Percentiles rank a stretch among this genome's conserved stretches.
Evolutionary conservation across 2,888 invertebrate genomes (phyloP).

Genomic region (Gymnoscelis rufifasciata): DNA sequence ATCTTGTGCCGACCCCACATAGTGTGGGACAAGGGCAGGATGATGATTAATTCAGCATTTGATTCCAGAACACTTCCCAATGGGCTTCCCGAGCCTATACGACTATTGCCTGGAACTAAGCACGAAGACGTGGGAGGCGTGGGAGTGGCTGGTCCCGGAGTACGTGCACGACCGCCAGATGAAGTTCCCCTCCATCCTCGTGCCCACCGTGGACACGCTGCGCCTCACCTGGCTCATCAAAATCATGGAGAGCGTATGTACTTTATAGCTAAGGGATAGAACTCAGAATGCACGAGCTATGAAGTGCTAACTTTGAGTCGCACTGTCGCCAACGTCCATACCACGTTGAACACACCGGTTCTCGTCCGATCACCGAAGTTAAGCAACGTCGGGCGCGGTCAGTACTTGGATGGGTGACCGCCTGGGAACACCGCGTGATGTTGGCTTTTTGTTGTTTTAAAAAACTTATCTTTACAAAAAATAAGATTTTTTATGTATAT

Average conservation of each 20-base stretch:
- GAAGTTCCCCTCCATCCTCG: conserved; percentile 90
- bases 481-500: too few relatives aligned
- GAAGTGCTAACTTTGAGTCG: not conserved
- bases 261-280: not conserved
- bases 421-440: conserved; percentile 53
- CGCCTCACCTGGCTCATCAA: conserved; percentile 87
- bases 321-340: conserved; percentile 24
- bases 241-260: conserved; percentile 85
- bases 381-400: conserved; percentile 69
- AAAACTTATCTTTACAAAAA: too few relatives aligned
- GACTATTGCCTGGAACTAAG: conserved; percentile 88
- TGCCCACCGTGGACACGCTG: conserved; percentile 93
- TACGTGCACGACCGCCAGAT: conserved; percentile 85
- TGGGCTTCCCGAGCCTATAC: conserved; percentile 84
- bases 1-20: too few relatives aligned
- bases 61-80: conserved; percentile 84
- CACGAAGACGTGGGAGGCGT: conserved; percentile 87
- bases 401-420: conserved; percentile 61
- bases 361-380: conserved; percentile 73
- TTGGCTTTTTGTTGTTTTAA: conserved; percentile 55
- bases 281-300: not conserved
- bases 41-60: too few relatives aligned
- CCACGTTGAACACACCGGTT: conserved; percentile 43
- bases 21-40: too few relatives aligned
- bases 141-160: conserved; percentile 87